phyloP scores from a whole-genome alignment of 1,140 invertebrate species.

The Euglossa dilemma region DNA sequence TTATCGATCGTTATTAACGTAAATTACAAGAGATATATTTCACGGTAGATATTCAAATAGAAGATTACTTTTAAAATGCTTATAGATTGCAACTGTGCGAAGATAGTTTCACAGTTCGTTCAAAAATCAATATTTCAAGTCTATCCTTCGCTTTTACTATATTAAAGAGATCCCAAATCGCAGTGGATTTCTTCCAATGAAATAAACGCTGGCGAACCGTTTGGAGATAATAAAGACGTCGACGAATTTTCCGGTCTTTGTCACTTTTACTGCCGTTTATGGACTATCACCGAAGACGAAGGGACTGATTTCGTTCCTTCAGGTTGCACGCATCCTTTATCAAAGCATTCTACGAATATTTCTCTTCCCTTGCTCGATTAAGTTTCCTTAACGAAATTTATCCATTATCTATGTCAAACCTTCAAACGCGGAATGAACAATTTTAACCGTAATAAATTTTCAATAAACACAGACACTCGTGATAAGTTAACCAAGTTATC shows the following conservation, averaged over 20 bases:
- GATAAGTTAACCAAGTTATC: no score
- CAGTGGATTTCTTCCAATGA: slow-evolving; percentile 4
- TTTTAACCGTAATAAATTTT: no score
- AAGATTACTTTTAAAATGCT: neutral
- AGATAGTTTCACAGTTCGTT: no score
- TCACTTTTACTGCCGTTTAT: neutral
- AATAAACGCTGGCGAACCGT: neutral
- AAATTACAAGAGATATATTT: no score
- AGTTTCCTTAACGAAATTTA: neutral
- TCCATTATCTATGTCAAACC: no score
- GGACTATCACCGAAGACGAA: neutral
- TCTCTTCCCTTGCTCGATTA: neutral
- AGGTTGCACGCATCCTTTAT: neutral
- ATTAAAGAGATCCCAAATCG: neutral
- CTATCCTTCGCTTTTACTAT: neutral
- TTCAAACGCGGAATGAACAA: no score
- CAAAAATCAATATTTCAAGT: neutral
- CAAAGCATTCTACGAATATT: neutral
- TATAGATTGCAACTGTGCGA: neutral
- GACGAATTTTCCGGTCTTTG: neutral
- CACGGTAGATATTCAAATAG: neutral
- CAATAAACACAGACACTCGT: no score
- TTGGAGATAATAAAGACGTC: neutral
- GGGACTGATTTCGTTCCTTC: neutral
- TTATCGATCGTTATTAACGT: no score